phyloP scores from a whole-genome alignment of 2,888 invertebrate genomes.

The Eupithecia vulgata region DNA sequence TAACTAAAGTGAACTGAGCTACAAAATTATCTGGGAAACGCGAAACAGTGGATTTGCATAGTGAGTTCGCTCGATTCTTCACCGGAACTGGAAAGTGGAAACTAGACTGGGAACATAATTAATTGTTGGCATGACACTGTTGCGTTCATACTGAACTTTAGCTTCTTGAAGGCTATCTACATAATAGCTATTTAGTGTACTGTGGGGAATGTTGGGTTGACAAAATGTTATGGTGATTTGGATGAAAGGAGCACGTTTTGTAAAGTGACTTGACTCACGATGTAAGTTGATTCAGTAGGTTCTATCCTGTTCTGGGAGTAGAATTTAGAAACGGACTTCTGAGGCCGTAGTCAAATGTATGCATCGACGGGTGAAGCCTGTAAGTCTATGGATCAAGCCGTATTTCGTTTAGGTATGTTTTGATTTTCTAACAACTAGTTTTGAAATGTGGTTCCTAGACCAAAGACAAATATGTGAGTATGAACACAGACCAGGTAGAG shows the following conservation, averaged over 20 bases:
- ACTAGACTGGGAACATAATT: constrained; percentile 21
- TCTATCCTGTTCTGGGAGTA: neutral
- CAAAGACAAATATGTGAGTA: too few relatives aligned
- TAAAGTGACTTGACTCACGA: neutral
- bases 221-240: neutral
- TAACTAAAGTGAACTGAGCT: constrained; percentile 19
- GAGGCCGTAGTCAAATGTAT: neutral
- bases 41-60: constrained; percentile 26
- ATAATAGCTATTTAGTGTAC: neutral
- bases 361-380: neutral
- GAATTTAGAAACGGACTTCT: neutral
- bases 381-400: neutral
- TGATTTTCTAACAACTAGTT: too few relatives aligned
- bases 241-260: neutral
- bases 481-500: too few relatives aligned
- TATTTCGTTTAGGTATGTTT: too few relatives aligned
- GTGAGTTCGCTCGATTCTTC: constrained; percentile 32
- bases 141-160: constrained; percentile 18
- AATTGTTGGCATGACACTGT: constrained; percentile 28
- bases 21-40: constrained; percentile 19
- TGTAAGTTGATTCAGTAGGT: neutral
- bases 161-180: constrained; percentile 20
- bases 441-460: too few relatives aligned
- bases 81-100: constrained; percentile 19
- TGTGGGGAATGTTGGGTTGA: neutral